Evolutionary conservation across 2,888 invertebrate genomes (phyloP).

Genomic region (Ennomos erosarius): DNA sequence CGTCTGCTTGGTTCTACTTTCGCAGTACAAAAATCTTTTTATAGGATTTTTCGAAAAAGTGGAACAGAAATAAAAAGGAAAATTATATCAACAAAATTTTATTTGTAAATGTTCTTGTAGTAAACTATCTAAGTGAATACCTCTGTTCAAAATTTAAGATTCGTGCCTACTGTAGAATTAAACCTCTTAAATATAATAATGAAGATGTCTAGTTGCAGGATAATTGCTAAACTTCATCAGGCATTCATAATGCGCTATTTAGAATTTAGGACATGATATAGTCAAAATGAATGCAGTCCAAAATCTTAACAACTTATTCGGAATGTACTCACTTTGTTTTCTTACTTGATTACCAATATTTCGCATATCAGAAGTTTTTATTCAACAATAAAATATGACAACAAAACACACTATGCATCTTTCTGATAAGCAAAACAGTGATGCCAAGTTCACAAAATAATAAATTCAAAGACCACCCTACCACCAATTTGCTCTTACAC

Average conservation of each 20-base stretch:
- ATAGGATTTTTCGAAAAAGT: not conserved
- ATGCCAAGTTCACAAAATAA: slow-evolving; percentile 38
- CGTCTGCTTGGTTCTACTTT: no score
- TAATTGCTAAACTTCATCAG: slow-evolving; percentile 56
- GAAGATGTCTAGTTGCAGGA: slow-evolving; percentile 57
- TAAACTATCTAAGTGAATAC: slow-evolving; percentile 24
- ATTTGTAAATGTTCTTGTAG: slow-evolving; percentile 31
- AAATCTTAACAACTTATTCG: slow-evolving; percentile 27
- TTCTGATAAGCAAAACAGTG: slow-evolving; percentile 33
- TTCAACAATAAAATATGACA: not conserved
- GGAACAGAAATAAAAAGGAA: slow-evolving; percentile 3
- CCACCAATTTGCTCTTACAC: slow-evolving; percentile 31
- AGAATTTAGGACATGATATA: slow-evolving; percentile 46
- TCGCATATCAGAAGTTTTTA: slow-evolving; percentile 26
- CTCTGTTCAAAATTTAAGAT: slow-evolving; percentile 30
- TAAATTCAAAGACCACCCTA: slow-evolving; percentile 53
- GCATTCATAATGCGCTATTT: slow-evolving; percentile 75
- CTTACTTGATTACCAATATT: slow-evolving; percentile 26
- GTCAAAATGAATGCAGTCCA: slow-evolving; percentile 70
- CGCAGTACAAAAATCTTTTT: no score
- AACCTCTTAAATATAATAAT: slow-evolving; percentile 54
- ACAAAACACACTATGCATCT: not conserved
- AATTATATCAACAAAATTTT: slow-evolving; percentile 32
- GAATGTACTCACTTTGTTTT: slow-evolving; percentile 67
- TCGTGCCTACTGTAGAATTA: slow-evolving; percentile 49